phyloP scores from a whole-genome alignment of 2,113 vertebrate species.

The Zootoca vivipara region DNA sequence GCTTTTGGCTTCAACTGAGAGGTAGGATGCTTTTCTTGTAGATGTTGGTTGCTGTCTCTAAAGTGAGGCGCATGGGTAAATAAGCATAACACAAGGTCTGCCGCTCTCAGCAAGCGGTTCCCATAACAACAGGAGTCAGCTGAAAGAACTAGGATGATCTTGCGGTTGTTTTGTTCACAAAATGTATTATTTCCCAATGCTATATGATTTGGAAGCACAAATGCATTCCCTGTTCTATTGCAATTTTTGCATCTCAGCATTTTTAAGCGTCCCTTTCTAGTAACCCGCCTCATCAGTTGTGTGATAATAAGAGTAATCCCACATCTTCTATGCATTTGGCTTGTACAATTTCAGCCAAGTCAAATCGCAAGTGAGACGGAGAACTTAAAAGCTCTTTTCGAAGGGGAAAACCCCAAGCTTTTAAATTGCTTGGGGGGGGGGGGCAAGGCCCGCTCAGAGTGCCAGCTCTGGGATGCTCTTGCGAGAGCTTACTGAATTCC shows the following conservation, averaged over 20 bases:
- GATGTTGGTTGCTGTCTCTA: background rate
- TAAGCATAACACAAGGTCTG: background rate
- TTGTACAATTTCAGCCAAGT: too few species aligned
- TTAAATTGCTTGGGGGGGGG: too few species aligned
- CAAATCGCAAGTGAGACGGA: too few species aligned
- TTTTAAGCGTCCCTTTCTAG: background rate
- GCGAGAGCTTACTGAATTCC: too few species aligned
- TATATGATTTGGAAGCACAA: background rate
- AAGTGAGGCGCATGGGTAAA: background rate
- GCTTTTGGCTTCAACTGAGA: background rate
- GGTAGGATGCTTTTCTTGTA: background rate
- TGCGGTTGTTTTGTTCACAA: background rate
- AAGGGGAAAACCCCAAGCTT: too few species aligned
- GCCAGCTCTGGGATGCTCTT: too few species aligned
- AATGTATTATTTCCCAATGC: background rate
- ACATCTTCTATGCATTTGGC: too few species aligned
- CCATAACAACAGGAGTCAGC: slow-evolving; percentile 37
- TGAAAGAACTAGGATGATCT: background rate
- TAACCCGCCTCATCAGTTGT: too few species aligned
- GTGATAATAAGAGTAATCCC: too few species aligned
- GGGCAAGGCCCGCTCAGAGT: too few species aligned
- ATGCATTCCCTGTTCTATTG: background rate
- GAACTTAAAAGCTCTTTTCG: too few species aligned
- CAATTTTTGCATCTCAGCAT: background rate
- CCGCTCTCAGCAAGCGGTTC: slow-evolving; percentile 11